These are phyloP conservation scores for Tipula vernalis DNA, from an alignment of 2,888 invertebrate genomes.

Conservation along the genomic window DNA sequence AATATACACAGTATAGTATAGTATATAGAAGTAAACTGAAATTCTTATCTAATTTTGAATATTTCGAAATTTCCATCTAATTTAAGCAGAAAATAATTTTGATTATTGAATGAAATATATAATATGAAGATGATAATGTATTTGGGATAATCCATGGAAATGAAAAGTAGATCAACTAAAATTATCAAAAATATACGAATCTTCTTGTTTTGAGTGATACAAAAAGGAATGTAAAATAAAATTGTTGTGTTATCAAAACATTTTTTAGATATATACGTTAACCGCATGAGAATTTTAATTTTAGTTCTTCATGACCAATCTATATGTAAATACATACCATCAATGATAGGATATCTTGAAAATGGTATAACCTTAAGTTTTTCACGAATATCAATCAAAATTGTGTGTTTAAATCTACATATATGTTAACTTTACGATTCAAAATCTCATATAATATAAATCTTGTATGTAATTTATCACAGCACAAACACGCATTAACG, in stretches of 20 bases:
- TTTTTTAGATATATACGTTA: neutral
- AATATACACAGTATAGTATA: neutral
- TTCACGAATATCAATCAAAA: neutral
- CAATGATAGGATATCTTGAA: neutral
- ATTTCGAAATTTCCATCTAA: neutral
- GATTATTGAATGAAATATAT: neutral
- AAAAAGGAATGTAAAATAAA: neutral
- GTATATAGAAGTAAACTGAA: neutral
- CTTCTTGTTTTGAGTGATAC: neutral
- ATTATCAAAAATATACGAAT: neutral
- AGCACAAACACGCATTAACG: neutral
- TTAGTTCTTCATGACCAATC: neutral
- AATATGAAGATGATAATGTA: neutral
- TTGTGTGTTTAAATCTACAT: neutral
- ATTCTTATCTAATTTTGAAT: neutral
- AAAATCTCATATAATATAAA: neutral
- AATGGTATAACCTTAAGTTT: neutral
- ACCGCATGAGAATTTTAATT: neutral
- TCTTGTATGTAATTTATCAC: neutral
- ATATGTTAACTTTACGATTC: neutral
- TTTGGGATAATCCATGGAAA: neutral
- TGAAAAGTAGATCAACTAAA: neutral
- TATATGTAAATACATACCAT: neutral
- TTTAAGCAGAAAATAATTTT: neutral
- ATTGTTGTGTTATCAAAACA: neutral